Evolutionary conservation across 2,888 invertebrate genomes (phyloP), one percentile per base, ranked within the genome.

Genomic region (Rhingia rostrata): DNA sequence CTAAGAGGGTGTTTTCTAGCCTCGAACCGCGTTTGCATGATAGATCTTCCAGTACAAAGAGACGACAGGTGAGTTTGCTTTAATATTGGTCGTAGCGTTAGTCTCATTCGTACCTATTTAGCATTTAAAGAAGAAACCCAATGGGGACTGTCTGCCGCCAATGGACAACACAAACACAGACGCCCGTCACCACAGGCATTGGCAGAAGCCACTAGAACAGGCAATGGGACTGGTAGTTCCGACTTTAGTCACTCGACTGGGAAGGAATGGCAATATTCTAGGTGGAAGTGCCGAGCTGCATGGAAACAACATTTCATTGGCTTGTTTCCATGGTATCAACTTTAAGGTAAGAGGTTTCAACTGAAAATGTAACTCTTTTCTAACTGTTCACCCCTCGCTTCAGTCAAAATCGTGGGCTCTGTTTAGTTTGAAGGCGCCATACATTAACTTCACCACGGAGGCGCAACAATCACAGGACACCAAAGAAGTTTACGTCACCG

Each of bases 311-410:
- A 96, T 99, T 75, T 97, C 98, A 5, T 92, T 99, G 86, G 98
- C 98, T 4, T 99, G 99, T 91, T 99, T 99, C 93, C 98, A 99
- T 91, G 99, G 99, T 41, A 97, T 97, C 90, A 98, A 98, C 92
- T 98, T 99, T 91, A 97, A 98, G 82, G 88, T 88, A 75, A 83
- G 22, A 30, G 3, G 22, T 30, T 22, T 4, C 4, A 2, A 32
- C 0, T 6, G 6, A 7, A 30, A 33, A 10, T 22, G 35, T 10
- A 3, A 9, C 2, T 2, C 6, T n/a, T 45, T 7, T n/a, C 47
- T 12, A 22, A 56, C 7, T 7, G n/a, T 33, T 43, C 2, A 9
- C 32, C 0, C 6, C 14, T 10, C 7, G 6, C 82, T 79, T 43
- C 22, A 88, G 91, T 95, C 97, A 72, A 98, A 98, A 92, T 97